These are phyloP conservation scores for Dipodomys merriami DNA, from an alignment of 2,113 vertebrate species.

Conservation along the genomic window DNA sequence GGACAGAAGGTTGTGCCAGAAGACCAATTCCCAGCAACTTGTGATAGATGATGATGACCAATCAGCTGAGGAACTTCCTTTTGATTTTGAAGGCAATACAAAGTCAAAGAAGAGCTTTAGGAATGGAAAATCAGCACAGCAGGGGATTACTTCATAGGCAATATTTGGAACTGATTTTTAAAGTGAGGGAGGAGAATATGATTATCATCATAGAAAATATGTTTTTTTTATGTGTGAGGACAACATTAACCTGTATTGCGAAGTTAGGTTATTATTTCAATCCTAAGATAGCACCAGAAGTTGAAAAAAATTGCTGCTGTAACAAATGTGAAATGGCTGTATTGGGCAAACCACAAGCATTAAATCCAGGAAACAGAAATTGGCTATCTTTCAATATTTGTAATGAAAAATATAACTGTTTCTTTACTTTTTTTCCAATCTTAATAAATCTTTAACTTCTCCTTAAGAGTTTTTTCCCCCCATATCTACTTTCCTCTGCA, in stretches of 20 bases:
- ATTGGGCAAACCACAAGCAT: slow-evolving; percentile 60
- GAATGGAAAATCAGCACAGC: slow-evolving; percentile 32
- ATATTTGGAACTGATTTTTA: slow-evolving; percentile 66
- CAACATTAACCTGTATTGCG: slow-evolving; percentile 61
- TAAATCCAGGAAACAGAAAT: slow-evolving; percentile 66
- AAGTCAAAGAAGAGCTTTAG: slow-evolving; percentile 23
- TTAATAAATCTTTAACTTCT: slow-evolving; percentile 72
- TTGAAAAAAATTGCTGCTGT: slow-evolving; percentile 63
- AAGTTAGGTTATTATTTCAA: slow-evolving; percentile 72
- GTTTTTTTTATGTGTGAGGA: slow-evolving; percentile 64
- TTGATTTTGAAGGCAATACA: slow-evolving; percentile 53
- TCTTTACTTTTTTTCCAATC: slow-evolving; percentile 44
- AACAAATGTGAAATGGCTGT: slow-evolving; percentile 71
- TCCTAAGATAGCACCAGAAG: slow-evolving; percentile 45
- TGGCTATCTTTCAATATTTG: slow-evolving; percentile 65
- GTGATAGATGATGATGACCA: background rate
- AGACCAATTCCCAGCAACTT: background rate
- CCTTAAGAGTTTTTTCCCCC: slow-evolving; percentile 29
- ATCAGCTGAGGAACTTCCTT: slow-evolving; percentile 35
- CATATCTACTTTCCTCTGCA: slow-evolving; percentile 51
- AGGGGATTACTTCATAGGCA: slow-evolving; percentile 47
- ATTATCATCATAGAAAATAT: slow-evolving; percentile 57
- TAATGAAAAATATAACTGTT: slow-evolving; percentile 69
- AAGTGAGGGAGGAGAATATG: slow-evolving; percentile 21
- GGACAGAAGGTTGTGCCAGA: background rate